Evolutionary conservation across 2,797 vertebrate genomes (phyloP).

Genomic region (Enteromius treurensis): DNA sequence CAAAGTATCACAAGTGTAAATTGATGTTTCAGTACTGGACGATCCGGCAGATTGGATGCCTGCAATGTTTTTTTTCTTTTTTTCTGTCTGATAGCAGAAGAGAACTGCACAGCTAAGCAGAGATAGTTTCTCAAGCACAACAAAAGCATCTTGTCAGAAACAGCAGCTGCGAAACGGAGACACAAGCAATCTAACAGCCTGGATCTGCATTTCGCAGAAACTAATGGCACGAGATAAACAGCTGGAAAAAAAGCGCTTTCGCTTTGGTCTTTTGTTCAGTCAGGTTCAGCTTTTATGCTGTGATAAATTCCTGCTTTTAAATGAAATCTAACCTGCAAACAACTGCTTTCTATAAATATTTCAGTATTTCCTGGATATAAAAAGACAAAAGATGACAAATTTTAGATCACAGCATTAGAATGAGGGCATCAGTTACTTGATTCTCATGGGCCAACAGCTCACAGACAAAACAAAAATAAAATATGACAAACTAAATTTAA

Average conservation of each 20-base stretch:
- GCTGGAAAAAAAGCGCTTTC: conserved; percentile 18
- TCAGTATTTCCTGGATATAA: background rate
- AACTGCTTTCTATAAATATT: conserved; percentile 2
- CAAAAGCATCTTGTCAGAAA: conserved; percentile 40
- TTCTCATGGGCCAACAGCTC: background rate
- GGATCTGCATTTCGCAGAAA: conserved; percentile 28
- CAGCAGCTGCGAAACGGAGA: conserved; percentile 55
- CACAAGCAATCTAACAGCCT: conserved; percentile 47
- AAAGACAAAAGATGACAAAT: background rate
- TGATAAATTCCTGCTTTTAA: background rate
- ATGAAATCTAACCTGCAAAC: background rate
- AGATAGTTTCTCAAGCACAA: conserved; percentile 41
- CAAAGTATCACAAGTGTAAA: conserved; percentile 20
- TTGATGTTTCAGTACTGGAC: conserved; percentile 12
- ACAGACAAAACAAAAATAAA: background rate
- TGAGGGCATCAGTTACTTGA: background rate
- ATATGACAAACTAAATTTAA: background rate
- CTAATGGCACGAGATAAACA: conserved; percentile 35
- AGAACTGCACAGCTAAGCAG: conserved; percentile 51
- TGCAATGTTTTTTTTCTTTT: background rate
- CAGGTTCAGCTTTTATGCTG: conserved; percentile 3
- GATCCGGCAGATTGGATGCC: conserved; percentile 8
- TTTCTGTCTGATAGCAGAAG: conserved; percentile 1
- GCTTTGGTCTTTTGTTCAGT: background rate
- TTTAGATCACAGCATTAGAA: background rate